Base-by-base conservation (phyloP, 2,797 vertebrate species). In the Lithobates sylvaticus region DNA sequence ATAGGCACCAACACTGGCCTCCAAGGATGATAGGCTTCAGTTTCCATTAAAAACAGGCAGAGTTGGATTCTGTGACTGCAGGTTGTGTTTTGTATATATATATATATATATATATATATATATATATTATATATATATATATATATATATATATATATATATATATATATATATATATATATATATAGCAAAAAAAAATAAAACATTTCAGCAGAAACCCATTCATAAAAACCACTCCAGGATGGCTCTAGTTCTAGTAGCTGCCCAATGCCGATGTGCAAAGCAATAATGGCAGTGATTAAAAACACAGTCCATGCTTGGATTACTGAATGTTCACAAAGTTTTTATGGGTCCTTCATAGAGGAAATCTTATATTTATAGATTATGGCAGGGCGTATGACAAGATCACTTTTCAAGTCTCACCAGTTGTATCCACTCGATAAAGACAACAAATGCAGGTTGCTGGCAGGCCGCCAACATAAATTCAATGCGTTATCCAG, bases 341-440 rank as follows among this genome's bases (percentile, higher is more conserved):
- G 16, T 54, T 12, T 12, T 61, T 61, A 23, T 0, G 69, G 34
- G 16, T 36, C 7, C 5, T 70, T 1, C 5, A 9, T 39, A 61
- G 5, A 54, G 16, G 16, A 54, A 54, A 54, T 47, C 4, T 18
- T 54, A 54, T 54, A 54, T 54, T 5, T 54, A 68, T 27, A 42
- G 61, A 26, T n/a, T 21, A 65, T 18, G 10, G 1, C 3, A 23
- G 61, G 76, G 76, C 36, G 36, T 78, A 34, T 23, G 27, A 21
- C 39, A 50, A 44, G 67, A 79, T 69, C 18, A 18, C 21, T 42
- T 79, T 69, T 79, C 77, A 79, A 8, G 26, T 44, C 15, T 67
- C 26, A 29, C n/a, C 65, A 67, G 65, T 67, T 29, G 27, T 67
- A 67, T 67, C 65, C 18, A 27, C 26, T 67, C 3, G 65, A 18